Percentiles rank a stretch among this genome's conserved stretches.
phyloP scores from a whole-genome alignment of 2,888 invertebrate species.

The Brachypalpus laphriformis region DNA sequence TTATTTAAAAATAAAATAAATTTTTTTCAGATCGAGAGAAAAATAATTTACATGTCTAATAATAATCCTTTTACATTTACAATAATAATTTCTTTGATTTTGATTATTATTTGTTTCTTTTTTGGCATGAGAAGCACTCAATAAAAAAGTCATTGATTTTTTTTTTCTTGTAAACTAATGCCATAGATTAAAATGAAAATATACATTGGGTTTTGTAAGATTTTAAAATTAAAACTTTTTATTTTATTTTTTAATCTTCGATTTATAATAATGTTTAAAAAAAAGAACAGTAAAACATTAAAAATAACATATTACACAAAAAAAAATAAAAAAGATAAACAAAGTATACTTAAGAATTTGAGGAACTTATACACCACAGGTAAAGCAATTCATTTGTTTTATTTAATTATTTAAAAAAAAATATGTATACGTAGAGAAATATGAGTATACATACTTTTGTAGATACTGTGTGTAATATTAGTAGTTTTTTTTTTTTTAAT shows the following conservation, averaged over 20 bases:
- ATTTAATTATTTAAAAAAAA: slow-evolving; percentile 48
- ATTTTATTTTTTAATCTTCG: slow-evolving; percentile 19
- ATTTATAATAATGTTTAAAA: slow-evolving; percentile 32
- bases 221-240: slow-evolving; percentile 48
- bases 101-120: not conserved
- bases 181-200: slow-evolving; percentile 19
- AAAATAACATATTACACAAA: slow-evolving; percentile 67
- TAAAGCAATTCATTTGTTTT: slow-evolving; percentile 78
- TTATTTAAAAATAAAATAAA: not conserved
- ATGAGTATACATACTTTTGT: slow-evolving; percentile 56
- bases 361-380: slow-evolving; percentile 82
- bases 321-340: slow-evolving; percentile 72
- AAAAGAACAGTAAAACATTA: slow-evolving; percentile 38
- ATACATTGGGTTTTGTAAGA: slow-evolving; percentile 37
- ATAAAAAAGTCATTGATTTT: slow-evolving; percentile 13
- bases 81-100: slow-evolving; percentile 15
- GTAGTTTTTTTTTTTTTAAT: slow-evolving; percentile 30
- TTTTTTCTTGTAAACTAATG: slow-evolving; percentile 29
- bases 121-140: slow-evolving; percentile 57
- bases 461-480: slow-evolving; percentile 72
- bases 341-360: slow-evolving; percentile 75
- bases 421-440: slow-evolving; percentile 53
- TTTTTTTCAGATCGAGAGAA: not conserved
- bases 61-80: not conserved
- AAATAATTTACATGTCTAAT: not conserved